A percentile compares a stretch with the other conserved stretches of the same genome.
Conservation (phyloP, 1,140 invertebrate genomes). For the Chionoecetes opilio region DNA sequence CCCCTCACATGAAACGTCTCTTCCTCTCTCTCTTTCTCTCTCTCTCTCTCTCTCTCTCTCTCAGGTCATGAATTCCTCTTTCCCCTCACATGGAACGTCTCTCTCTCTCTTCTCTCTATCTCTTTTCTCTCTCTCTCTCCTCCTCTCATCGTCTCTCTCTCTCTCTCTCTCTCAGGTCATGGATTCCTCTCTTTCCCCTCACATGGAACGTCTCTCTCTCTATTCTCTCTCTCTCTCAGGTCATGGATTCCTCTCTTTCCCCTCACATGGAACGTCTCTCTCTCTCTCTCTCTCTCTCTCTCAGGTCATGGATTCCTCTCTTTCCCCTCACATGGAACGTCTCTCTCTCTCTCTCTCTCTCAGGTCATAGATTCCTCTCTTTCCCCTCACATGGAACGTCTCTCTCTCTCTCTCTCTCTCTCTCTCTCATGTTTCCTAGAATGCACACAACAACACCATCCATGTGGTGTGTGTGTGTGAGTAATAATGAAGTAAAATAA, state of each 20-base stretch:
- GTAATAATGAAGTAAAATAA: no score
- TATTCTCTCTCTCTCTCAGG: not conserved
- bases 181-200: not conserved
- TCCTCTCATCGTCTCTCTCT: not conserved
- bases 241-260: no score
- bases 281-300: constrained; percentile 30
- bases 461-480: no score
- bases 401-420: constrained; percentile 24
- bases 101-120: constrained; percentile 57
- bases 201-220: constrained; percentile 1
- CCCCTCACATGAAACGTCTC: not conserved
- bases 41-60: constrained; percentile 57
- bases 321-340: not conserved
- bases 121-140: not conserved
- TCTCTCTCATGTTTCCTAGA: no score
- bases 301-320: no score
- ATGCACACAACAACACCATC: no score
- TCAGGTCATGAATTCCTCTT: not conserved
- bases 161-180: constrained; percentile 43
- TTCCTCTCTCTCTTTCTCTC: constrained; percentile 37
- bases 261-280: not conserved
- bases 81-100: constrained; percentile 40
- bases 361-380: not conserved
- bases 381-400: not conserved
- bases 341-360: not conserved